Percentiles rank a stretch among this genome's conserved stretches.
These are phyloP conservation scores for Zaprionus nigranus DNA, from an alignment of 1,140 invertebrate species.

Conservation along the genomic window DNA sequence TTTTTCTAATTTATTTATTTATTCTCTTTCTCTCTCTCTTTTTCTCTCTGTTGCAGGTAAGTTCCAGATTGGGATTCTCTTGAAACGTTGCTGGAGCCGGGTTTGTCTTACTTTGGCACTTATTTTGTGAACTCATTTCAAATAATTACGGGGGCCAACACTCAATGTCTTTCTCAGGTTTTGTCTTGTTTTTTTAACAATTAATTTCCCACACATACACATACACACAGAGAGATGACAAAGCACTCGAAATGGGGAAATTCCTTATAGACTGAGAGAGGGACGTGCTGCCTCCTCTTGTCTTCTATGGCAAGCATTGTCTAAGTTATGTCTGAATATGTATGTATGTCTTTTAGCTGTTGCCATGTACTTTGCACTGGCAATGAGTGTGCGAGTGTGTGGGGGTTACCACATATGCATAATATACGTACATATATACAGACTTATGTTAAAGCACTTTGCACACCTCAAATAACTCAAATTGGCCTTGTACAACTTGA, in stretches of 20 bases:
- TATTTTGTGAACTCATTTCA: slow-evolving; percentile 73
- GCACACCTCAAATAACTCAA: slow-evolving; percentile 31
- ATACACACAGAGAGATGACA: slow-evolving; percentile 57
- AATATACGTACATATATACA: background rate
- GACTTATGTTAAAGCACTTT: slow-evolving; percentile 17
- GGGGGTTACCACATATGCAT: background rate
- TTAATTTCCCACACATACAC: slow-evolving; percentile 71
- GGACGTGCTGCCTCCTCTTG: slow-evolving; percentile 11
- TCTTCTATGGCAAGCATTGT: slow-evolving; percentile 29
- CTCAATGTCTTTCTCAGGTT: slow-evolving; percentile 44
- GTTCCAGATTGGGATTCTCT: slow-evolving; percentile 35
- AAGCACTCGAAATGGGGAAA: slow-evolving; percentile 74
- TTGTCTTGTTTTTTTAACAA: slow-evolving; percentile 47
- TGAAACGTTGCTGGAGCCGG: background rate
- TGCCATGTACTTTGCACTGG: slow-evolving; percentile 11
- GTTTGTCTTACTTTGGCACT: slow-evolving; percentile 28
- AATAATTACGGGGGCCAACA: slow-evolving; percentile 60
- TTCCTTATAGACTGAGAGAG: slow-evolving; percentile 49
- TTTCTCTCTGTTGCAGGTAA: slow-evolving; percentile 61
- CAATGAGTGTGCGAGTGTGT: slow-evolving; percentile 2
- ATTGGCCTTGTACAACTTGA: slow-evolving; percentile 40
- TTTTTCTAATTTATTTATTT: slow-evolving; percentile 49
- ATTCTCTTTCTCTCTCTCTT: slow-evolving; percentile 1
- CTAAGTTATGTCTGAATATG: slow-evolving; percentile 59
- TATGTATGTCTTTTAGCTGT: slow-evolving; percentile 32